Evolutionary conservation across 2,113 vertebrate species (phyloP), one percentile per base, ranked within the genome.

Genomic region (Mesembrinibis cayennensis): DNA sequence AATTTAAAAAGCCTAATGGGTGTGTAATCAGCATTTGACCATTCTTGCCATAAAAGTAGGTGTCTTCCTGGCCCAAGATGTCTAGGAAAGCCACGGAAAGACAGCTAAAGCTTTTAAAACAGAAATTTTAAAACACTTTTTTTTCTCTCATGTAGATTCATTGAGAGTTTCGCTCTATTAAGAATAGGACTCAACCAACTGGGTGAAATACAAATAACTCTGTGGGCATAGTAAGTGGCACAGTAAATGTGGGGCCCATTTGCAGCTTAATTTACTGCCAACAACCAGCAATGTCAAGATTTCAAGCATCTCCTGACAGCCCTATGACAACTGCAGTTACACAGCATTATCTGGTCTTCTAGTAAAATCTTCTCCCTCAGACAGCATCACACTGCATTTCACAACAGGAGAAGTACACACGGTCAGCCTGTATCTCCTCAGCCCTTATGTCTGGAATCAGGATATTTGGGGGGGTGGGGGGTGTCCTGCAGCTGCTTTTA

Each of bases 281-380:
- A 42, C 56, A 82, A 83, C 91, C 91, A 89, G 91, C 7, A 1
- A 69, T 71, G 94, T 96, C 86, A 94, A 67, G 74, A 69, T 92
- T 83, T 83, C 61, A 65, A 94, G 67, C 81, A 90, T 67, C 81
- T 96, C 74, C 84, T 88, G 86, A 96, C 95, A 95, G 93, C 70
- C 66, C 86, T 91, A 22, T 70, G 89, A 93, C 92, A 95, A 95
- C 83, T 82, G 93, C 96, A 95, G 94, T 96, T 97, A 95, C 94
- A 96, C 90, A 95, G 92, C 82, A 89, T 61, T 94, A 93, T 90
- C 91, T 67, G 14, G 38, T 93, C 71, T 96, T 97, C 97, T 92
- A 94, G 93, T 76, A 94, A 94, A 97, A 97, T 95, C 91, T 80
- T 72, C 69, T 71, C 81, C 70, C 52, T 82, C 88, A 96, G 76